phyloP scores from a whole-genome alignment of 1,140 invertebrate genomes.

The Caerostris extrusa region DNA sequence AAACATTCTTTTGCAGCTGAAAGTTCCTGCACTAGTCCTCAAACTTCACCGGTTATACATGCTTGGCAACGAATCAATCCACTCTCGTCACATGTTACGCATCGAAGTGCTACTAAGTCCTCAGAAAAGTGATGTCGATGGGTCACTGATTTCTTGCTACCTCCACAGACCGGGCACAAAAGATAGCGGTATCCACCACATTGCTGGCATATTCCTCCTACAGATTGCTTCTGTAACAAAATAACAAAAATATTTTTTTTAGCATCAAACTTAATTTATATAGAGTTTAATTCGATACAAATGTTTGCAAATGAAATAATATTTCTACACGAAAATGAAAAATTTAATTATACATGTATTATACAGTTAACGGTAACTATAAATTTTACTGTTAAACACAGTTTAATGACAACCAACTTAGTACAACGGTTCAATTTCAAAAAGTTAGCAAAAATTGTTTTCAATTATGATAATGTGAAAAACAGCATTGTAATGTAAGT shows the following conservation, averaged over 20 bases:
- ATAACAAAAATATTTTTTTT: not conserved
- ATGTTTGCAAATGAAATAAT: too few species aligned
- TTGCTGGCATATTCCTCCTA: conserved; percentile 89
- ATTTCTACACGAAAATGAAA: too few species aligned
- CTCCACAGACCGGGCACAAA: conserved; percentile 94
- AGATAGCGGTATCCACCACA: conserved; percentile 95
- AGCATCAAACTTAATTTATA: too few species aligned
- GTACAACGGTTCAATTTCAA: too few species aligned
- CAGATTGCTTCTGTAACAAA: conserved; percentile 88
- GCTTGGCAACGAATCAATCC: conserved; percentile 93
- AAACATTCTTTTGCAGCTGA: not conserved
- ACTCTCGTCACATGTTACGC: conserved; percentile 97
- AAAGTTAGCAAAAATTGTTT: too few species aligned
- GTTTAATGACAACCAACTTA: too few species aligned
- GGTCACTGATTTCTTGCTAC: conserved; percentile 94
- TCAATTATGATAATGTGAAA: too few species aligned
- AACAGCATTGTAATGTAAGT: too few species aligned
- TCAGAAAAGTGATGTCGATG: conserved; percentile 96
- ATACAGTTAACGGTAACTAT: too few species aligned
- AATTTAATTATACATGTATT: too few species aligned
- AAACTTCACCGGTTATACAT: conserved; percentile 83
- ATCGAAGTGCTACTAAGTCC: conserved; percentile 96
- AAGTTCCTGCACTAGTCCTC: conserved; percentile 10
- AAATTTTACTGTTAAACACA: too few species aligned
- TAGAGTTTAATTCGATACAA: too few species aligned